These are phyloP conservation scores for Chrysochloris asiatica DNA, from an alignment of 2,113 vertebrate species.

Conservation along the genomic window DNA sequence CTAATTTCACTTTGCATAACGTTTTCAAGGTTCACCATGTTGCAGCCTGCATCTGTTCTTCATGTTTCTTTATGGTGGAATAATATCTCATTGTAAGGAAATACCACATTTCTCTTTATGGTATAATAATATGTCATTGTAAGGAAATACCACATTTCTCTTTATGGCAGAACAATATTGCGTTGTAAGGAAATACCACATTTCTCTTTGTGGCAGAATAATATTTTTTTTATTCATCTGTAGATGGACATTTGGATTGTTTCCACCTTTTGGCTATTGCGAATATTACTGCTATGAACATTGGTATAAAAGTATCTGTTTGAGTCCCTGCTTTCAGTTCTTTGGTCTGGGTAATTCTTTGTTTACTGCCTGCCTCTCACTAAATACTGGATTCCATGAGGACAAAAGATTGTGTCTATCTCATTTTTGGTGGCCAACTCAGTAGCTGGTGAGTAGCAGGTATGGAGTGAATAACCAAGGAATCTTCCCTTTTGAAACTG, in stretches of 20 bases:
- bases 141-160: not conserved
- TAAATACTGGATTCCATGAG: not conserved
- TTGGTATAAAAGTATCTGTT: not conserved
- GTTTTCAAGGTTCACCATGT: not conserved
- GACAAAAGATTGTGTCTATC: not conserved
- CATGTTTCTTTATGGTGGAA: not conserved
- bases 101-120: not conserved
- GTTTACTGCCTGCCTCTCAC: not conserved
- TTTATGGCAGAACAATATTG: not conserved
- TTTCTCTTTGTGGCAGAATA: no score
- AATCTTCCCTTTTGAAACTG: not conserved
- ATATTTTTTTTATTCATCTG: not conserved
- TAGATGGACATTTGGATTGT: not conserved
- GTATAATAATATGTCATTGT: not conserved
- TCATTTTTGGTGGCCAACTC: rapidly evolving
- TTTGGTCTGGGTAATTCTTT: not conserved
- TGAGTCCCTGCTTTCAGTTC: not conserved
- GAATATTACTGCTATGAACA: not conserved
- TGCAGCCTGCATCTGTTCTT: not conserved
- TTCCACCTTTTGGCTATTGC: not conserved
- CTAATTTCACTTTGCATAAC: not conserved
- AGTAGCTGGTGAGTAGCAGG: rapidly evolving
- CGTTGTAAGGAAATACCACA: not conserved
- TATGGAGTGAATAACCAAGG: rapidly evolving
- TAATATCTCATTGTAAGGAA: not conserved